Base-by-base conservation (phyloP, 2,797 vertebrate genomes). In the Hippoglossus hippoglossus region DNA sequence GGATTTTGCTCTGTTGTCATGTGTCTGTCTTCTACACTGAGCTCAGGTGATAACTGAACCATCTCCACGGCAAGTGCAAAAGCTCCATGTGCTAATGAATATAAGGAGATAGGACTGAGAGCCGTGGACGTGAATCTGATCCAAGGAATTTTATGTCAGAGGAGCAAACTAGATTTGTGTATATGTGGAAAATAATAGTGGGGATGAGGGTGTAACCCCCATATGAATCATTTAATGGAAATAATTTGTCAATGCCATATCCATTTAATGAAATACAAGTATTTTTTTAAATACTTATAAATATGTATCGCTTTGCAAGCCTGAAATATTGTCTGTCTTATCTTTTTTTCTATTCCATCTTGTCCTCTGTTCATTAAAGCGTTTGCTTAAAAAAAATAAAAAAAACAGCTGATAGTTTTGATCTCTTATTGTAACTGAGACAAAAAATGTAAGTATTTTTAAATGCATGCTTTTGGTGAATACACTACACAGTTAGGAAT, bases 321-420 rank as follows among this genome's bases (percentile, higher is more conserved):
- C 4, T 49, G 26, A 64, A 26, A 31, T 12, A 66, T 56, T 79
- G 56, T 44, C 50, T 15, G 10, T 67, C 25, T 49, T 50, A 31
- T 31, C 7, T 31, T 21, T 77, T 58, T 68, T 58, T 39, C 12
- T 13, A 12, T 39, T 39, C 36, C 12, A 39, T 39, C 65, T 22
- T 61, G 34, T 1, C 31, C 10, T 64, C 49, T 36, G 39, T 51
- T 26, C 41, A 65, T 68, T 62, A 67, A 73, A 75, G 19, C 16
- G 15, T 64, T 65, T 76, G 18, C 28, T 55, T 69, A 67, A 56
- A 13, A 79, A 64, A 34, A 63, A 75, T 0, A 71, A 69, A 22
- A 22, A 22, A 22, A 19, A n/a, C 50, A 16, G 16, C 16, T 10
- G 16, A 51, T 49, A 8, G 5, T 65, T 58, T 55, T 54, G 12